Percentiles rank a stretch among this genome's conserved stretches.
Conservation (phyloP, 2,888 invertebrate genomes). For the Pandemis heparana region DNA sequence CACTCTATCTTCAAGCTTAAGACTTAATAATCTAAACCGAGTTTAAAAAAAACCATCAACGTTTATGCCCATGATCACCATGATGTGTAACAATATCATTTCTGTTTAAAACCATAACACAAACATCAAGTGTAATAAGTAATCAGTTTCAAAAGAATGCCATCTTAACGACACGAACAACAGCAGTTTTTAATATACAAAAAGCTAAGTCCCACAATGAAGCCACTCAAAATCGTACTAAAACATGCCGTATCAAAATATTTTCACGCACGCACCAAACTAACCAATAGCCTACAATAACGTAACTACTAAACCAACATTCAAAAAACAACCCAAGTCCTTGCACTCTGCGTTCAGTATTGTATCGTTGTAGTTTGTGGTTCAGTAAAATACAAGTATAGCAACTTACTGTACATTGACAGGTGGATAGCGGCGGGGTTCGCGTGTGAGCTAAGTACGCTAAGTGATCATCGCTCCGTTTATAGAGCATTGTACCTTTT, state of each 20-base stretch:
- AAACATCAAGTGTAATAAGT: background rate
- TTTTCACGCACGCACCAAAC: conserved; percentile 42
- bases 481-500: conserved; percentile 22
- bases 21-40: no score
- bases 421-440: conserved; percentile 38
- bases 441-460: conserved; percentile 37
- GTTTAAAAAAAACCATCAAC: no score
- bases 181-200: conserved; percentile 23
- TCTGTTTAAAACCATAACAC: background rate
- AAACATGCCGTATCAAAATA: conserved; percentile 43
- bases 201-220: conserved; percentile 42
- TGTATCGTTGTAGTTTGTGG: conserved; percentile 1
- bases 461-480: conserved; percentile 36
- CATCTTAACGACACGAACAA: background rate
- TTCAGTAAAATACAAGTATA: conserved; percentile 10
- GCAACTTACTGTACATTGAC: conserved; percentile 42
- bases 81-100: no score
- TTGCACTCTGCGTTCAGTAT: background rate
- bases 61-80: no score
- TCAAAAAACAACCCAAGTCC: conserved; percentile 19
- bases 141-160: background rate
- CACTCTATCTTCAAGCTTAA: no score
- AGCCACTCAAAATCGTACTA: conserved; percentile 42
- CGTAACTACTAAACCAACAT: background rate
- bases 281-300: conserved; percentile 36